Evolutionary conservation across 2,113 vertebrate genomes (phyloP).

Genomic region (Dolichotis patagonum): DNA sequence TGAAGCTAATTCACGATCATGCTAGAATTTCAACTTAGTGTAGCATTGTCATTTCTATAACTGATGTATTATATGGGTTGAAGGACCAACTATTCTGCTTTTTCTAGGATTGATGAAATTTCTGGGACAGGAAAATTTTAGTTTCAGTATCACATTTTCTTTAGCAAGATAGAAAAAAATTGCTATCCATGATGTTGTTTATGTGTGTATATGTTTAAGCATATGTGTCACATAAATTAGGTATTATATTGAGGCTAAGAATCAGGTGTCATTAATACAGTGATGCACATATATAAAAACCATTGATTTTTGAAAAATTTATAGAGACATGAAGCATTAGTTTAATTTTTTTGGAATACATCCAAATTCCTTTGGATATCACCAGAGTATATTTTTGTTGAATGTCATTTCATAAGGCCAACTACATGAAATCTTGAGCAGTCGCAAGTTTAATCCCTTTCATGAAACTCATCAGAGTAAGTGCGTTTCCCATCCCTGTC

Average conservation of each 20-base stretch:
- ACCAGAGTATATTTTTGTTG: background rate
- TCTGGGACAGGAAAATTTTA: background rate
- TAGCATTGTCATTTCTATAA: background rate
- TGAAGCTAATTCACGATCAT: background rate
- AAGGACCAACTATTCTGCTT: background rate
- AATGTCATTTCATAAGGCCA: background rate
- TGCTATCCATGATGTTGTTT: background rate
- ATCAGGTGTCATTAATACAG: background rate
- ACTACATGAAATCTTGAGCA: background rate
- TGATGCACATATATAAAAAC: background rate
- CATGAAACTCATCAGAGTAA: background rate
- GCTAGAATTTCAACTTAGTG: background rate
- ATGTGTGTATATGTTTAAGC: background rate
- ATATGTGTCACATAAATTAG: background rate
- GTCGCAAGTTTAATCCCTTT: background rate
- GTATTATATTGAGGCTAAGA: background rate
- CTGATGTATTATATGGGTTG: background rate
- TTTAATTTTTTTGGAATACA: background rate
- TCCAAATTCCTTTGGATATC: background rate
- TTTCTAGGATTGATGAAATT: background rate
- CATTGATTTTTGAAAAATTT: background rate
- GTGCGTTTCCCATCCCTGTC: background rate
- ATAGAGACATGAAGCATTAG: background rate
- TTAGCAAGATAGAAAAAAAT: background rate
- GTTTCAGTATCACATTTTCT: background rate